phyloP scores from a whole-genome alignment of 2,888 invertebrate genomes.

The Amiota minor region DNA sequence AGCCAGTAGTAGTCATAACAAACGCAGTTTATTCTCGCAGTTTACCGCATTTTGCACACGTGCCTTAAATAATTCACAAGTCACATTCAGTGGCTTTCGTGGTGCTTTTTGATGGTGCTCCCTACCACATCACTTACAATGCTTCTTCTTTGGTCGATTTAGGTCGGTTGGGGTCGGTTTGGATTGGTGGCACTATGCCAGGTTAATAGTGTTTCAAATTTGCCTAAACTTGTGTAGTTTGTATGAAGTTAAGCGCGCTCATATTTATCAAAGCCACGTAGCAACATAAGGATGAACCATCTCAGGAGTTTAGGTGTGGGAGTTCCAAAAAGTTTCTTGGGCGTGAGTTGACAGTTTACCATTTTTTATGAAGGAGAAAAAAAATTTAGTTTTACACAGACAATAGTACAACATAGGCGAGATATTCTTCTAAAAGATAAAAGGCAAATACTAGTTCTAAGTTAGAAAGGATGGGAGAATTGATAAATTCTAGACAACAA shows the following conservation, averaged over 20 bases:
- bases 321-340: no score
- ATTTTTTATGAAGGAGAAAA: no score
- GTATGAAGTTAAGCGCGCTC: conserved; percentile 56
- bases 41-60: conserved; percentile 68
- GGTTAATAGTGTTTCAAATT: conserved; percentile 56
- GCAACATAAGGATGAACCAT: background rate
- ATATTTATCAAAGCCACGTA: conserved; percentile 63
- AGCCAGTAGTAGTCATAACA: conserved; percentile 51
- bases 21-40: conserved; percentile 67
- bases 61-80: conserved; percentile 67
- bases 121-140: background rate
- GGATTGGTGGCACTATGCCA: conserved; percentile 54
- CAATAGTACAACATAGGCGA: no score
- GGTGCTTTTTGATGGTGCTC: background rate
- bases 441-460: no score
- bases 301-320: no score
- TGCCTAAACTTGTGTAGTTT: conserved; percentile 67
- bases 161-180: conserved; percentile 13
- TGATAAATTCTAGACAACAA: no score
- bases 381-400: no score
- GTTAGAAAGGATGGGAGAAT: no score
- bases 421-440: no score
- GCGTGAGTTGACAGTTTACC: conserved; percentile 1
- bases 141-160: background rate
- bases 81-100: conserved; percentile 57